Conservation (phyloP, 2,888 invertebrate genomes). For the Andrena marginata region DNA sequence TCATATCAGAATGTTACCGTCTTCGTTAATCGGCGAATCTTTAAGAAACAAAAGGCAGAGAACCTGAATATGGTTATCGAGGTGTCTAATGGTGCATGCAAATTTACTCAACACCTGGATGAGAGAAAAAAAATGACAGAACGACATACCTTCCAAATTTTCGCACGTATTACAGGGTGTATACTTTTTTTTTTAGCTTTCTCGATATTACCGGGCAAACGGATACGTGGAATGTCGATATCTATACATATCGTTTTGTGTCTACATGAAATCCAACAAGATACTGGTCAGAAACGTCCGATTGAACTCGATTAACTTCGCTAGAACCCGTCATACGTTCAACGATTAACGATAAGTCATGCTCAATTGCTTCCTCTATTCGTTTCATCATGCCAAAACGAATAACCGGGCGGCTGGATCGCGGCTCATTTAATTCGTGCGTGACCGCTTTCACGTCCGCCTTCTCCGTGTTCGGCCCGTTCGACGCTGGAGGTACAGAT, state of each 20-base stretch:
- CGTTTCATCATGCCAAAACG: conserved; percentile 53
- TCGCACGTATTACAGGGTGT: neutral
- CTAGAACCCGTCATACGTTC: conserved; percentile 29
- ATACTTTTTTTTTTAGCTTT: neutral
- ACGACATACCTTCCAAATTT: conserved; percentile 2
- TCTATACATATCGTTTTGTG: conserved; percentile 5
- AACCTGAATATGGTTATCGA: neutral
- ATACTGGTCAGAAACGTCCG: conserved; percentile 9
- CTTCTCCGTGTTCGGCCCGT: conserved; percentile 69
- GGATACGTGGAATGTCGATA: neutral
- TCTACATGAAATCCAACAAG: conserved; percentile 1
- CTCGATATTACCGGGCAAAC: conserved; percentile 16
- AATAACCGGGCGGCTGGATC: conserved; percentile 26
- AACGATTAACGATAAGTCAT: conserved; percentile 39
- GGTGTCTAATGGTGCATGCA: conserved; percentile 14
- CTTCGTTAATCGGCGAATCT: neutral
- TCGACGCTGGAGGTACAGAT: conserved; percentile 66
- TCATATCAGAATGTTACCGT: neutral
- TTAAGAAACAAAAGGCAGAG: neutral
- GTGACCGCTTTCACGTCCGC: conserved; percentile 34
- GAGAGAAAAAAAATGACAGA: conserved; percentile 4
- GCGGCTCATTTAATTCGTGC: neutral
- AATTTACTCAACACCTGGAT: conserved; percentile 7
- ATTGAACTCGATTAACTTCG: conserved; percentile 16
- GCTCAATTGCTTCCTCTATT: conserved; percentile 52